A percentile compares a stretch with the other conserved stretches of the same genome.
These are phyloP conservation scores for Paragorgia papillata DNA, from an alignment of 92 coral and sea anemone genomes.

Conservation along the genomic window DNA sequence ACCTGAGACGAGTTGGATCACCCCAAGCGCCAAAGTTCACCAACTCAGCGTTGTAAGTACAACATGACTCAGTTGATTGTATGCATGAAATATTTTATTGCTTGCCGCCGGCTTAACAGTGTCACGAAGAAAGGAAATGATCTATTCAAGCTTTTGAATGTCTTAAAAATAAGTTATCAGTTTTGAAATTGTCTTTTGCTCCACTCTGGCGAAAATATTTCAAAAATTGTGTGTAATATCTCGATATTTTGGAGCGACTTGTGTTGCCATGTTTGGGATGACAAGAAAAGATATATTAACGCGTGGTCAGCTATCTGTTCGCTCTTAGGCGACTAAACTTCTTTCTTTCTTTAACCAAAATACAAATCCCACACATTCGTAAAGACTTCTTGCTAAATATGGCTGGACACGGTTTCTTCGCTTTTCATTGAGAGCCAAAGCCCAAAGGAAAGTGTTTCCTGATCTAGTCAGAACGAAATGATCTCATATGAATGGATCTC, in stretches of 20 bases:
- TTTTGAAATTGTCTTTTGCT: no score
- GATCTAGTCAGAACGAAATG: no score
- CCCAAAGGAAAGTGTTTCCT: no score
- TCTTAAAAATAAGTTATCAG: no score
- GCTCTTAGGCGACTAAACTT: neutral
- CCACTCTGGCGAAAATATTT: neutral
- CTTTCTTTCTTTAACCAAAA: neutral
- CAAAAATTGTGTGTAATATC: no score
- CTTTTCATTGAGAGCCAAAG: no score
- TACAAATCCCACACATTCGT: neutral
- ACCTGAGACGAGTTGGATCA: slow-evolving; percentile 83
- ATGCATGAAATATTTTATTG: slow-evolving; percentile 16
- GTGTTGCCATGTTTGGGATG: neutral
- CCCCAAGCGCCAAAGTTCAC: slow-evolving; percentile 96
- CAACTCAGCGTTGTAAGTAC: slow-evolving; percentile 95
- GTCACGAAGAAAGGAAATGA: no score
- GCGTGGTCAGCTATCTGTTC: neutral
- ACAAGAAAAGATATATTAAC: neutral
- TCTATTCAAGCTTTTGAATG: no score
- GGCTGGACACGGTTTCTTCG: no score
- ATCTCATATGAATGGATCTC: neutral
- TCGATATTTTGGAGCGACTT: neutral
- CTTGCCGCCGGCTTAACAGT: neutral
- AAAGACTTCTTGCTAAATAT: no score
- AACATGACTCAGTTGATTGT: neutral